Conservation (phyloP, 2,797 vertebrate genomes). For the Sebastes variabilis region DNA sequence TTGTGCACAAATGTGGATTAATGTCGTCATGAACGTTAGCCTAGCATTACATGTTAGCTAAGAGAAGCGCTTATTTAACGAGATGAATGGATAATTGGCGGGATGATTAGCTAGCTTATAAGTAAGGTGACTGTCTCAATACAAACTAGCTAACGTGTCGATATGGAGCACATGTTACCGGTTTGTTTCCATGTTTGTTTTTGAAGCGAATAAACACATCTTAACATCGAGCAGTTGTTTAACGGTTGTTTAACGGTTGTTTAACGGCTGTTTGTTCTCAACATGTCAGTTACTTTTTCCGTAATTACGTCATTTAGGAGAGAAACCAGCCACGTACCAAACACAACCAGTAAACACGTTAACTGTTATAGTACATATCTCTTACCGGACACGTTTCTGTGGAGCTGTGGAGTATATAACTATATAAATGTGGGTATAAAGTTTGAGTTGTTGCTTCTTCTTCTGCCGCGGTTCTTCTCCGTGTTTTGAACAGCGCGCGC, state of each 20-base stretch:
- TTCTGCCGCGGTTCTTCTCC: slow-evolving; percentile 50
- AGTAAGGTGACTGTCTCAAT: not conserved
- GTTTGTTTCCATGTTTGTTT: not conserved
- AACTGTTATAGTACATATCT: not conserved
- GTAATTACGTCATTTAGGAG: not conserved
- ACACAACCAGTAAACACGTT: not conserved
- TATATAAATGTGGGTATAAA: not conserved
- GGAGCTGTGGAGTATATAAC: not conserved
- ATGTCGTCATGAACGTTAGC: not conserved
- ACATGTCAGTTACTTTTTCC: not conserved
- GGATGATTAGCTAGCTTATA: slow-evolving; percentile 17
- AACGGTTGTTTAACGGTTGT: too few relatives aligned
- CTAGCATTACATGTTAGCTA: not conserved
- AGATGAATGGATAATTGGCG: slow-evolving; percentile 52
- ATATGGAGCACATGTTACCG: rapidly evolving
- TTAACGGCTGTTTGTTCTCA: too few relatives aligned
- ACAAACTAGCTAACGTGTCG: not conserved
- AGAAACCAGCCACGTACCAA: not conserved
- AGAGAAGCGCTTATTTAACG: not conserved
- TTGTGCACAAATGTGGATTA: not conserved
- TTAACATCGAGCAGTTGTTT: not conserved
- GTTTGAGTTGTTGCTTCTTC: too few relatives aligned
- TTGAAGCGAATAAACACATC: too few relatives aligned
- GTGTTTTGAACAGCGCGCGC: slow-evolving; percentile 72
- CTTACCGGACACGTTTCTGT: slow-evolving; percentile 20